Conservation (phyloP, 2,797 vertebrate species). For the Sarcophilus harrisii region DNA sequence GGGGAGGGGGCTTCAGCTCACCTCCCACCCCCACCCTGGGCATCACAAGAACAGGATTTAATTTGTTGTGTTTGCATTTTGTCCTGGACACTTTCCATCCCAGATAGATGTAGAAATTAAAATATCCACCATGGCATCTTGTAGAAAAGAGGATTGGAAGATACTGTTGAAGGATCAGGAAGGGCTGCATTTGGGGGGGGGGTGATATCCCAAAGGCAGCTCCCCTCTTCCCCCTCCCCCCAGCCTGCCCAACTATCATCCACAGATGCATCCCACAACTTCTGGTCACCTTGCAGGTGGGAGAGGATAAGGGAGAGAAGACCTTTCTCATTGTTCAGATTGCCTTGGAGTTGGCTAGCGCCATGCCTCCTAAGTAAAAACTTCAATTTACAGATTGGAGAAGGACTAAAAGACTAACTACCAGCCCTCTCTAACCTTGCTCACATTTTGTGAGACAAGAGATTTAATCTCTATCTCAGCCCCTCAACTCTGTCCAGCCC, state of each 20-base stretch:
- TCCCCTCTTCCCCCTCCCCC: too few species aligned
- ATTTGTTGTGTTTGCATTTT: conserved; percentile 83
- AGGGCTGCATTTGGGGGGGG: neutral
- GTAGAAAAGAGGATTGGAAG: conserved; percentile 43
- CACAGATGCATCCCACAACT: neutral
- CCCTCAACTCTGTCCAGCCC: neutral
- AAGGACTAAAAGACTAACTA: neutral
- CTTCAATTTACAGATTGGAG: neutral
- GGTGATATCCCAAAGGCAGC: neutral
- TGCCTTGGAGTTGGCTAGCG: neutral
- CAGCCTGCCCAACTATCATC: neutral
- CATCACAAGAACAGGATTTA: conserved; percentile 80
- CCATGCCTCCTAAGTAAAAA: too few species aligned
- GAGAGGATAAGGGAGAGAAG: neutral
- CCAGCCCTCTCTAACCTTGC: neutral
- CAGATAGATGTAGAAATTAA: conserved; percentile 75
- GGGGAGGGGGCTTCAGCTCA: conserved; percentile 69
- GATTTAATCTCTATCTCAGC: neutral
- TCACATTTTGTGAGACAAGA: neutral
- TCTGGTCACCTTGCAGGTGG: neutral
- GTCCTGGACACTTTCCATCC: conserved; percentile 81
- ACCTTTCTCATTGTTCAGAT: neutral
- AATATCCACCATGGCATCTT: conserved; percentile 77
- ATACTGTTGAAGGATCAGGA: neutral
- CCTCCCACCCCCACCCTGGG: neutral